phyloP scores from a whole-genome alignment of 2,888 invertebrate species.

The Metellina segmentata region DNA sequence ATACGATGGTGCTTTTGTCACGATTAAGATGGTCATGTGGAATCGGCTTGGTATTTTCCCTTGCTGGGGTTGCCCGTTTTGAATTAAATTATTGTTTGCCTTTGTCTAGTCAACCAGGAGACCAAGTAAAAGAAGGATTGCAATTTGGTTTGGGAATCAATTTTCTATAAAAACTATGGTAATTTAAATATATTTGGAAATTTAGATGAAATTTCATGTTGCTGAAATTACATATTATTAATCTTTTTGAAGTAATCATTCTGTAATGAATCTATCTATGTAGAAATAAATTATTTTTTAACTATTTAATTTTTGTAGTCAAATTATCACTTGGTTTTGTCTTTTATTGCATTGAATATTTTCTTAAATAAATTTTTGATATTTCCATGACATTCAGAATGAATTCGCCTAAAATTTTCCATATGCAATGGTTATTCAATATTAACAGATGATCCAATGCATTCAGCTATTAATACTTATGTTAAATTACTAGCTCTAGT shows the following conservation, averaged over 20 bases:
- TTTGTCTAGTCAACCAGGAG: conserved; percentile 85
- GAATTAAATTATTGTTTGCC: conserved; percentile 97
- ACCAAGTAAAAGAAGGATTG: conserved; percentile 86
- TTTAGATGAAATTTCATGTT: neutral
- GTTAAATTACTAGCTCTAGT: too few relatives aligned
- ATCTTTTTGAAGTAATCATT: neutral
- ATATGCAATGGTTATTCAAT: too few relatives aligned
- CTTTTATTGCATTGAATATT: neutral
- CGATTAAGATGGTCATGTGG: conserved; percentile 88
- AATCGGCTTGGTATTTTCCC: conserved; percentile 89
- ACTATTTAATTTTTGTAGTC: neutral
- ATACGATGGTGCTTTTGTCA: conserved; percentile 79
- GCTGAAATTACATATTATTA: neutral
- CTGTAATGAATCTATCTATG: neutral
- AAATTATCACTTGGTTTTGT: neutral
- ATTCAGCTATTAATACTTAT: too few relatives aligned
- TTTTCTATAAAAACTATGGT: conserved; percentile 84
- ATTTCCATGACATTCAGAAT: too few relatives aligned
- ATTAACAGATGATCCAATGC: too few relatives aligned
- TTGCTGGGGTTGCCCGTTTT: conserved; percentile 92
- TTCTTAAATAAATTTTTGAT: too few relatives aligned
- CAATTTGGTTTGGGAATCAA: conserved; percentile 92
- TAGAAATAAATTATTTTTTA: neutral
- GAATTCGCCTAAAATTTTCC: too few relatives aligned
- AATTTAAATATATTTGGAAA: too few relatives aligned